These are phyloP conservation scores for Xiphophorus couchianus DNA, from an alignment of 2,113 vertebrate genomes.

Conservation along the genomic window DNA sequence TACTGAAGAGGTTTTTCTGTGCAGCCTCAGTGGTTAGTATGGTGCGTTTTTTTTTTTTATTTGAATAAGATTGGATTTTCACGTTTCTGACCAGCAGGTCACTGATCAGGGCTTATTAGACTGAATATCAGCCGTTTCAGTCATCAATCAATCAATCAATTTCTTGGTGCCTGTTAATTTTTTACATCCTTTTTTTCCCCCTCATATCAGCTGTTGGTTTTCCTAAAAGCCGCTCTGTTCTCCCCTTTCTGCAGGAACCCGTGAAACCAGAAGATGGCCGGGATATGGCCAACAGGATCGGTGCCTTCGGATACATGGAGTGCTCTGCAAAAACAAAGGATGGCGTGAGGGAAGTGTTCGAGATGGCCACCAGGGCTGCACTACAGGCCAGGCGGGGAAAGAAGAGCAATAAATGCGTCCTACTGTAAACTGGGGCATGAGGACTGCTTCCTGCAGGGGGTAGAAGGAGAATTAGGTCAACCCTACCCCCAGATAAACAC, in stretches of 20 bases:
- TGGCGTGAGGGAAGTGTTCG: constrained; percentile 88
- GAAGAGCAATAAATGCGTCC: constrained; percentile 81
- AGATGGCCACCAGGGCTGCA: constrained; percentile 89
- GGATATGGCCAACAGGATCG: constrained; percentile 87
- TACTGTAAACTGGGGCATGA: constrained; percentile 78
- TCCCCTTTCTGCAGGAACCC: constrained; percentile 76
- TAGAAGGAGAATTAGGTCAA: constrained; percentile 61
- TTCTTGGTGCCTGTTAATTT: not conserved
- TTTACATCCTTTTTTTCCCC: not conserved
- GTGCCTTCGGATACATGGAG: constrained; percentile 89
- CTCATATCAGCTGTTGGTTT: not conserved
- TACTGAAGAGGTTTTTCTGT: not conserved
- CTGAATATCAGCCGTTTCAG: not conserved
- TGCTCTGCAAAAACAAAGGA: constrained; percentile 89
- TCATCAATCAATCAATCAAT: not conserved
- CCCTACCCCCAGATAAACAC: constrained; percentile 64
- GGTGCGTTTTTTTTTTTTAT: not conserved
- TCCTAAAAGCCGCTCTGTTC: not conserved
- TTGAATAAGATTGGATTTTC: not conserved
- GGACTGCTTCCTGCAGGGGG: constrained; percentile 62
- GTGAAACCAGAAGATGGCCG: constrained; percentile 87
- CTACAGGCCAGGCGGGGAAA: constrained; percentile 86
- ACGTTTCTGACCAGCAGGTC: not conserved
- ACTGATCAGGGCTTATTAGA: not conserved
- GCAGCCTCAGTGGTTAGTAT: not conserved